phyloP scores from a whole-genome alignment of 2,113 vertebrate genomes.

The Sphaerodactylus townsendi region DNA sequence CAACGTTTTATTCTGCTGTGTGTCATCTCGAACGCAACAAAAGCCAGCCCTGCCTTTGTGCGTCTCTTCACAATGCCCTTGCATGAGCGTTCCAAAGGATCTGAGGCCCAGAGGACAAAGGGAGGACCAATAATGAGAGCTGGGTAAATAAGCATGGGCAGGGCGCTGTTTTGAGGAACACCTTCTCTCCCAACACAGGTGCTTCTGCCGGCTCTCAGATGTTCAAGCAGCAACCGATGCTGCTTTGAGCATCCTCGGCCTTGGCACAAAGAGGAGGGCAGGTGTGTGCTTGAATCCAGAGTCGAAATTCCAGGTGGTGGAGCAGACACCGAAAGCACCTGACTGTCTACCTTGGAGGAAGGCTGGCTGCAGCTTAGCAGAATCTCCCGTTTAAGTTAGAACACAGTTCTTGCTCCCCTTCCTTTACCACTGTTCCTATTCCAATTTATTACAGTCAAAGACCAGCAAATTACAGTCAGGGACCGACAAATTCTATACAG shows the following conservation, averaged over 20 bases:
- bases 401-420: not conserved
- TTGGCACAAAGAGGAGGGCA: not conserved
- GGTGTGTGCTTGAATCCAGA: not conserved
- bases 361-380: not conserved
- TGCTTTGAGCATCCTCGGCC: not conserved
- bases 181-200: constrained; percentile 10
- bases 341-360: not conserved
- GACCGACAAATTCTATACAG: too few relatives aligned
- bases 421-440: not conserved
- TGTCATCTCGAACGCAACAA: constrained; percentile 10
- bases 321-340: not conserved
- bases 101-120: not conserved
- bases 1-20: not conserved
- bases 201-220: not conserved
- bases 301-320: not conserved
- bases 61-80: not conserved
- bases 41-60: not conserved
- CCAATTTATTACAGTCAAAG: too few relatives aligned
- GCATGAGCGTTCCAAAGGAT: constrained; percentile 2
- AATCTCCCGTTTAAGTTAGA: not conserved
- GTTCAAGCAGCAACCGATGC: not conserved
- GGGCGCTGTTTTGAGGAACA: not conserved
- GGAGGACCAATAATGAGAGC: not conserved
- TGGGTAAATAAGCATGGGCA: not conserved
- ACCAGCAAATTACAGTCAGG: too few relatives aligned